Conservation (phyloP, 2,113 vertebrate species). For the Neolamprologus modestus region DNA sequence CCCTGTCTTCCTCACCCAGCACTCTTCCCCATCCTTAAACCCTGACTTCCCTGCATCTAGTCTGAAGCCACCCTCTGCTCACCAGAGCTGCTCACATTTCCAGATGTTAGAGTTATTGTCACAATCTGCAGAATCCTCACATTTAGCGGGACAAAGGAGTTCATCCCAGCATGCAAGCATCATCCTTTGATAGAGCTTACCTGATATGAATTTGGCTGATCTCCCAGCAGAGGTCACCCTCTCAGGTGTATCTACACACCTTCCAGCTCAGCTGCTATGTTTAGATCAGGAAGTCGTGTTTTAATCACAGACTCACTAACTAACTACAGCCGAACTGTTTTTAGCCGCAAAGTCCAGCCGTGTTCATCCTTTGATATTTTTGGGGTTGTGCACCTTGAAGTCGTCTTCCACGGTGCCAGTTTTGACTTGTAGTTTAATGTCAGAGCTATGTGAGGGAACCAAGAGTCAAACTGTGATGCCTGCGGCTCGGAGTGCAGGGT, state of each 20-base stretch:
- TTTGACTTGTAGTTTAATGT: neutral
- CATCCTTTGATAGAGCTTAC: accelerated
- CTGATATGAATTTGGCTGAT: neutral
- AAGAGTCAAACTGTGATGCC: neutral
- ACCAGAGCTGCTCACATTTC: neutral
- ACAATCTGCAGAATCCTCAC: neutral
- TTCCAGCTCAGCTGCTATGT: neutral
- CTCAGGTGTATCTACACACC: accelerated
- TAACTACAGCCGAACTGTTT: neutral
- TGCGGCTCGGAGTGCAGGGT: neutral
- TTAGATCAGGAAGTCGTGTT: neutral
- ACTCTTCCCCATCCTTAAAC: neutral
- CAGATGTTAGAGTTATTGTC: neutral
- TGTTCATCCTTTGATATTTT: accelerated
- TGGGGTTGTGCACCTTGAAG: neutral
- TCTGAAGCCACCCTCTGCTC: neutral
- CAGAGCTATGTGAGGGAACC: neutral
- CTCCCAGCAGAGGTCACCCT: neutral
- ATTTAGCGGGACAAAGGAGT: neutral
- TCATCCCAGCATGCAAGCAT: neutral
- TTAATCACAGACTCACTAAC: accelerated
- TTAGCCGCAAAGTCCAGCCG: neutral
- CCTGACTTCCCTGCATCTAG: neutral
- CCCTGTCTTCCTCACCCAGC: conserved; percentile 11
- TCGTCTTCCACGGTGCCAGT: neutral